Evolutionary conservation across 2,113 vertebrate species (phyloP).

Genomic region (Dolichallabes microphthalmus): DNA sequence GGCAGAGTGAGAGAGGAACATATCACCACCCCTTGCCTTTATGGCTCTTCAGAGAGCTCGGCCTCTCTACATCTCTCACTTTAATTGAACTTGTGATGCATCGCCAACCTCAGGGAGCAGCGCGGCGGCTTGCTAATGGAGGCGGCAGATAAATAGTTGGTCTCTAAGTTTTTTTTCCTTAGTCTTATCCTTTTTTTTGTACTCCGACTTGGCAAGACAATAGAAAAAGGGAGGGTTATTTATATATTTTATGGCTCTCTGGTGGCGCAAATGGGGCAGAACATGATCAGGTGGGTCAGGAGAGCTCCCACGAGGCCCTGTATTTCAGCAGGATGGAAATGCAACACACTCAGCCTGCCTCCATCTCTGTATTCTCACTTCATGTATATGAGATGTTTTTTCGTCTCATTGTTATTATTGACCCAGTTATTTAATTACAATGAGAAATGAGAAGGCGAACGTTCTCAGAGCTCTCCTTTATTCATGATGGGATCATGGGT

Average conservation of each 20-base stretch:
- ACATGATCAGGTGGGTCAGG: conserved; percentile 49
- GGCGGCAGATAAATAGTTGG: conserved; percentile 34
- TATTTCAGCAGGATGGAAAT: conserved; percentile 48
- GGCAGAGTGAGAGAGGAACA: conserved; percentile 32
- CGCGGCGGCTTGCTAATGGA: conserved; percentile 34
- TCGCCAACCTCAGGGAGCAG: conserved; percentile 26
- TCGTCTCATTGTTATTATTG: not conserved
- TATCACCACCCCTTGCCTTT: conserved; percentile 23
- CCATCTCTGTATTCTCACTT: not conserved
- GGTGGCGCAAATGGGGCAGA: conserved; percentile 48
- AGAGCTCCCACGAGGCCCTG: conserved; percentile 40
- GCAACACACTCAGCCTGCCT: conserved; percentile 19
- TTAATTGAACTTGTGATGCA: conserved; percentile 51
- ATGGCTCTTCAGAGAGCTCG: conserved; percentile 30
- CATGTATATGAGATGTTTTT: not conserved
- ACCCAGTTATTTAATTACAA: conserved; percentile 8
- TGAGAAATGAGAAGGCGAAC: not conserved
- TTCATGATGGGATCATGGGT: not conserved
- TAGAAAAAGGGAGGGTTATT: conserved; percentile 26
- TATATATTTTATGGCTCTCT: conserved; percentile 46
- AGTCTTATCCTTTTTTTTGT: conserved; percentile 25
- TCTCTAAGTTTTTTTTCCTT: conserved; percentile 2
- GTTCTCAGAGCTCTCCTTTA: not conserved
- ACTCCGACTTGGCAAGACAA: conserved; percentile 12
- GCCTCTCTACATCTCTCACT: conserved; percentile 48